Evolutionary conservation across 2,113 vertebrate genomes (phyloP), one percentile per base, ranked within the genome.

Genomic region (Tenrec ecaudatus): DNA sequence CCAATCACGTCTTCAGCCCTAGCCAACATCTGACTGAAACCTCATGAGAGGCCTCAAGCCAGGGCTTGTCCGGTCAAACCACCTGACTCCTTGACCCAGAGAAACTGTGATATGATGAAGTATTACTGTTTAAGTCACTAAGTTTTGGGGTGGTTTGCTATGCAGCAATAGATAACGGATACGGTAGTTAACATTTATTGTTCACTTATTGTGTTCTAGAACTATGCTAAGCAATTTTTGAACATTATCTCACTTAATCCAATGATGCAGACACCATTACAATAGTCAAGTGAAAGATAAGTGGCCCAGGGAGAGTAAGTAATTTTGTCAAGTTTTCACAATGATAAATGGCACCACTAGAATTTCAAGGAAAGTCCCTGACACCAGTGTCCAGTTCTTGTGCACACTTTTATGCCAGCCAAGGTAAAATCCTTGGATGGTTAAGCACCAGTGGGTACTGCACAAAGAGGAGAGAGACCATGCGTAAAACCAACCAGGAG

Each of bases 91-190:
- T 19, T 14, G 58, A 86, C 20, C 38, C 58, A 89, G 6, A 86
- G 22, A 86, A 92, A 88, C 23, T 62, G 2, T 40, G 19, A 86
- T 17, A 47, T 83, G 71, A 91, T 90, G 23, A 92, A 89, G 53
- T 82, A 69, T 40, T 69, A 64, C 76, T 88, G 43, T 77, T 85
- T 57, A 92, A 27, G 81, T 27, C 76, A 86, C 38, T 71, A 80
- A 79, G 69, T 89, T 91, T 88, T 90, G 15, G 78, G 88, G 80
- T 92, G 68, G 94, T 88, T 38, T 89, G 53, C 86, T 92, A 90
- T 6, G 17, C 27, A 82, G 38, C 23, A 14, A 86, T 53, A 75
- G 64, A 81, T 71, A 73, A 93, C 40, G 62, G 8, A 91, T 73
- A 86, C 5, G 60, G 17, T 71, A 90, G 47, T 17, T 69, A 93